Percentiles rank a stretch among this genome's conserved stretches.
These are phyloP conservation scores for Molossus alvarezi DNA, from an alignment of 2,797 vertebrate genomes.

Conservation along the genomic window DNA sequence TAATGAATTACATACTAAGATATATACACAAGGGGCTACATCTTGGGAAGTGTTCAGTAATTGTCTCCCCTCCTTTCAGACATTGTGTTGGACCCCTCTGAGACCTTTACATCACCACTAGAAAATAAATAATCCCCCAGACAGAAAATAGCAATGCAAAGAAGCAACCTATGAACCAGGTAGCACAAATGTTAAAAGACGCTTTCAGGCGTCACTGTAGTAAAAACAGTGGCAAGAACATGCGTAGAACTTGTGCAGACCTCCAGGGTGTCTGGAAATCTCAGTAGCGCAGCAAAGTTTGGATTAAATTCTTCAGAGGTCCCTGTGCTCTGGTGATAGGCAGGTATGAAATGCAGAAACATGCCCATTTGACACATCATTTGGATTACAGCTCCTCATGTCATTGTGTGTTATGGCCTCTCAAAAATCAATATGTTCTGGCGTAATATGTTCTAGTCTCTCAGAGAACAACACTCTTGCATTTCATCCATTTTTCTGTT, in stretches of 20 bases:
- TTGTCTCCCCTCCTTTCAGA: not conserved
- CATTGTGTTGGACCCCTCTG: not conserved
- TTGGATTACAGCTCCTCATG: accelerated
- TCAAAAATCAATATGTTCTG: not conserved
- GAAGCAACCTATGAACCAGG: not conserved
- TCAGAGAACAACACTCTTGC: not conserved
- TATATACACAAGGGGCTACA: not conserved
- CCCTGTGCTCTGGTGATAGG: not conserved
- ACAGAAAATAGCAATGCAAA: not conserved
- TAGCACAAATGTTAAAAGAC: not conserved
- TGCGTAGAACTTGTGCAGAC: not conserved
- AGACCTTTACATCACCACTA: not conserved
- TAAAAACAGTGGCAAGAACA: not conserved
- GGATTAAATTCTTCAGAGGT: not conserved
- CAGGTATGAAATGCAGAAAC: not conserved
- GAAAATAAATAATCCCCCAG: not conserved
- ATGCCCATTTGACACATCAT: not conserved
- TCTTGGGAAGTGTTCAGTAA: not conserved
- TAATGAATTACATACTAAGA: not conserved
- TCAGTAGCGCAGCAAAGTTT: not conserved
- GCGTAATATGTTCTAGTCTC: not conserved
- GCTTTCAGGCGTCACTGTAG: not conserved
- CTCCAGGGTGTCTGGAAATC: not conserved
- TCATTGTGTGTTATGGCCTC: not conserved
- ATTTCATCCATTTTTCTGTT: slow-evolving; percentile 78